Evolutionary conservation across 2,888 invertebrate genomes (phyloP).

Genomic region (Drepanosiphum platanoidis): DNA sequence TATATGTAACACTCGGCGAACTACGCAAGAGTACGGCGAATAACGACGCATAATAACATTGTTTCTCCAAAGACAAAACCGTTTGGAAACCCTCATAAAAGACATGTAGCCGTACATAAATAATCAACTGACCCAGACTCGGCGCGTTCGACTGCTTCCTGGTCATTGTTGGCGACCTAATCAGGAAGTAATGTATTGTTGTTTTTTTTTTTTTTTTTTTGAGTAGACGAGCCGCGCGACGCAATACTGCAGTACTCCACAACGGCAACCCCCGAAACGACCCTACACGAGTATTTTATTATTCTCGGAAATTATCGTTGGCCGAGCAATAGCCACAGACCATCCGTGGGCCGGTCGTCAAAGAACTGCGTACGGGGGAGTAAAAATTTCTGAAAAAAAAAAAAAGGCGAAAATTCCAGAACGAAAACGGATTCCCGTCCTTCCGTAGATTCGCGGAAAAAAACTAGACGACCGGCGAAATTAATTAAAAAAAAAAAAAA

Average conservation of each 20-base stretch:
- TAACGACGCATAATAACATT: no score
- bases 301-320: background rate
- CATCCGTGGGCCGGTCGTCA: background rate
- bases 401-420: no score
- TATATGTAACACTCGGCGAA: no score
- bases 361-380: background rate
- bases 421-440: no score
- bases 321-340: background rate
- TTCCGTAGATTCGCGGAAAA: no score
- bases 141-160: background rate
- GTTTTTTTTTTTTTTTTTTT: background rate
- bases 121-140: background rate
- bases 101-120: background rate
- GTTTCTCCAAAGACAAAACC: background rate
- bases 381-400: background rate
- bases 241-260: no score
- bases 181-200: background rate
- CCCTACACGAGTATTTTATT: no score
- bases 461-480: no score
- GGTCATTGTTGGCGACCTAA: background rate
- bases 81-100: background rate
- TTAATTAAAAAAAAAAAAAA: no score
- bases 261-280: no score
- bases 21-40: no score
- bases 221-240: background rate